These are phyloP conservation scores for Microcebus ravelobensis DNA, from an alignment of 2,113 vertebrate genomes.

Conservation along the genomic window DNA sequence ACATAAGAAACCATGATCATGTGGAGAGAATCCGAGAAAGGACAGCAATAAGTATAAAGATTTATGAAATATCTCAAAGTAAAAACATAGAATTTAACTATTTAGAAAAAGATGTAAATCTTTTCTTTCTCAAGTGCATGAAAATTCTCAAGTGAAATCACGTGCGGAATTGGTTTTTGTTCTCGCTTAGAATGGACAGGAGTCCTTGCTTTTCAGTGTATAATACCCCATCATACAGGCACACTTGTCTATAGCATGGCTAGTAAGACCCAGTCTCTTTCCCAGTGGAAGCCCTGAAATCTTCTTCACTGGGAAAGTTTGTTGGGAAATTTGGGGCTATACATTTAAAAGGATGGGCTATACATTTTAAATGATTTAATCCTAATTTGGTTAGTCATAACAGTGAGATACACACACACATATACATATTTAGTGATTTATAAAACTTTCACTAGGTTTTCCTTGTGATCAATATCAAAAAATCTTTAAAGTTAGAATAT, in stretches of 20 bases:
- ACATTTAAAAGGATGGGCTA: neutral
- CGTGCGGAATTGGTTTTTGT: neutral
- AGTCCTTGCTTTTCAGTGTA: neutral
- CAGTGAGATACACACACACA: neutral
- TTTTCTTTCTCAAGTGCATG: neutral
- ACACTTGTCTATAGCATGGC: fast-evolving
- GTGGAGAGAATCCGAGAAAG: neutral
- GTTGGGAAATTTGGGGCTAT: neutral
- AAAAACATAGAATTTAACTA: neutral
- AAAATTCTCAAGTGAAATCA: neutral
- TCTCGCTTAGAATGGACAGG: neutral
- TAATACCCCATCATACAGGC: neutral
- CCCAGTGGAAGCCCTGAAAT: neutral
- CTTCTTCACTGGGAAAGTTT: neutral
- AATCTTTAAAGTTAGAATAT: neutral
- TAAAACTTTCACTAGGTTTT: neutral
- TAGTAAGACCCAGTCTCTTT: neutral
- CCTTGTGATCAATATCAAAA: neutral
- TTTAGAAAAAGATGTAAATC: neutral
- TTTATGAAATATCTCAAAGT: neutral
- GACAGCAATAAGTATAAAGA: neutral
- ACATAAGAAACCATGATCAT: neutral
- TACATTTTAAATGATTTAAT: neutral
- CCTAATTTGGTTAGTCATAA: neutral
- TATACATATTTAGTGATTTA: neutral